Base-by-base conservation (phyloP, 1,140 invertebrate species). In the Sesamia nonagrioides region DNA sequence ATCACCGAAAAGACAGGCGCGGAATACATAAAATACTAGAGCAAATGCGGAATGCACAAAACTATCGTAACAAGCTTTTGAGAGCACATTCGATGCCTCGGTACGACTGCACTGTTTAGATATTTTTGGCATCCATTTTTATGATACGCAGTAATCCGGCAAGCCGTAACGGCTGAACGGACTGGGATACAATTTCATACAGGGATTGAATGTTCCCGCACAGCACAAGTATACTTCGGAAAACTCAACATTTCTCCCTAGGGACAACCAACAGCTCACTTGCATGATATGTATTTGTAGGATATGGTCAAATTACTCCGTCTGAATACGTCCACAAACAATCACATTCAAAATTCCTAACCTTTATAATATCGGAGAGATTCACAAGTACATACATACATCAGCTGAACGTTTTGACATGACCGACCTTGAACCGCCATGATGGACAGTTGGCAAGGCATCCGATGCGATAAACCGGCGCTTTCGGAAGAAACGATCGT, bases 401-500 rank as follows among this genome's bases (percentile, higher is more conserved):
- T 75, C 73, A 75, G 73, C 56, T 75, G 58, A 63, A 63, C 37
- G 54, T 75, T 61, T 42, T 63, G 73, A 63, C 58, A 75, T 50
- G 73, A 15, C 73, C 73, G 73, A 48, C 73, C 73, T 75, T 75
- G 73, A 75, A 75, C 73, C 58, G 42, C 6, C 5, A 33, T 58
- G 71, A 37, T 58, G 73, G 58, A 61, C 37, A 75, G 40, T 75
- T 61, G 73, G 73, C 73, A 75, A 61, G 54, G 27, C 73, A 75
- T 50, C 58, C 40, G 73, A 63, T 15, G 40, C 58, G 56, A 75
- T 75, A 75, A 61, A 75, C 21, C 40, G 21, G 42, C 73, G 58
- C 73, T 75, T 75, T 75, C 58, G 58, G 58, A 75, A 75, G 73
- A 75, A 61, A 75, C 73, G 73, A 33, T 75, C 73, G 42, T 75